Evolutionary conservation across 2,797 vertebrate species (phyloP), one percentile per base, ranked within the genome.

Genomic region (Ctenopoma multispine): DNA sequence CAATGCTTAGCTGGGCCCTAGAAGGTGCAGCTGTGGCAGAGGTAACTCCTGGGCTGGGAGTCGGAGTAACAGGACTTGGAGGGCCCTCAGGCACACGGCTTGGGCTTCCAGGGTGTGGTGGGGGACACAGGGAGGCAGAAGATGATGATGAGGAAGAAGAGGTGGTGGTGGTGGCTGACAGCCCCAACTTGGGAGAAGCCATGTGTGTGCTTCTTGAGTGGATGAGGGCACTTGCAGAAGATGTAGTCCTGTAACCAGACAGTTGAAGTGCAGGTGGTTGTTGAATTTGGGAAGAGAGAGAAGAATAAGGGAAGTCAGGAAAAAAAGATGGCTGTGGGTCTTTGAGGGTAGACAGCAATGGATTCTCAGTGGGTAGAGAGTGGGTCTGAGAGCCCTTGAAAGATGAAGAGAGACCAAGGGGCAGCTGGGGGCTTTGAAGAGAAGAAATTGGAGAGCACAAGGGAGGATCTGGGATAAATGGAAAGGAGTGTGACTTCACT

Each of bases 31-130:
- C 89, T 59, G 92, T 93, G 73, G 94, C 85, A 69, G 92, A 93
- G 1, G 92, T 83, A 49, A 92, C 90, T 68, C 90, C 92, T 41
- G 94, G 93, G 64, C 93, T 94, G 7, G 93, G 90, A 13, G 82
- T 90, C 1, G 94, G 93, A 24, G 93, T 93, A 40, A 94, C 91
- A 20, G 93, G 95, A 89, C 93, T 96, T 58, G 92, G 93, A 4
- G 94, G 94, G 17, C 95, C 95, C 54, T 96, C 94, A 2, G 96
- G 94, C 41, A 96, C 93, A 29, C 94, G 93, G 56, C 94, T 95
- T 51, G 95, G 94, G 72, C 95, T 96, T 72, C 95, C 93, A 27
- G 95, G 95, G 5, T 95, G 93, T 1, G 94, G 92, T 51, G 93
- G 92, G 51, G 92, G 92, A 72, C 94, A 94, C 50, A 94, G 76